Conservation (phyloP, 2,888 invertebrate genomes). For the Hemicrepidius hirtus region DNA sequence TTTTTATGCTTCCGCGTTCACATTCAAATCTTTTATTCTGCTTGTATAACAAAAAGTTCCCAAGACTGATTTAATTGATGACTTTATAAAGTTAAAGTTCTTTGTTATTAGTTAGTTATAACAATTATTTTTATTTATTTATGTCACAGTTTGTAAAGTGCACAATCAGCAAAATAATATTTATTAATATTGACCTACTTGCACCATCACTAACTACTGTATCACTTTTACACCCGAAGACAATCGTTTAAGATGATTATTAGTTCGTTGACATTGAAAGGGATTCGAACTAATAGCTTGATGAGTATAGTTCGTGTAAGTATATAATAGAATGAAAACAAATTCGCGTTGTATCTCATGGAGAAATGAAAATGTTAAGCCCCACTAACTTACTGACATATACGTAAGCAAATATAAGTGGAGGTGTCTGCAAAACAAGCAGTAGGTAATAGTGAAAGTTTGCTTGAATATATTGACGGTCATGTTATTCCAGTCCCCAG, state of each 20-base stretch:
- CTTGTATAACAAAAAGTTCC: too few relatives aligned
- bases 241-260: background rate
- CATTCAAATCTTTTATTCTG: too few relatives aligned
- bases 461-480: background rate
- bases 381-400: conserved; percentile 8
- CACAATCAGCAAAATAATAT: background rate
- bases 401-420: conserved; percentile 23
- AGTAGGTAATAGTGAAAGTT: conserved; percentile 22
- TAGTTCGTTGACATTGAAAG: background rate
- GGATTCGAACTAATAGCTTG: background rate
- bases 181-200: conserved; percentile 5
- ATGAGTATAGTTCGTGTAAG: background rate
- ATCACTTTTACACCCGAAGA: background rate
- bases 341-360: background rate
- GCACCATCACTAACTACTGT: background rate
- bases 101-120: too few relatives aligned
- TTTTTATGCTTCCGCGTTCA: conserved; percentile 24
- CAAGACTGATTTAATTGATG: too few relatives aligned
- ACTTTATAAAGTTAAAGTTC: too few relatives aligned
- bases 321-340: background rate
- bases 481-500: background rate
- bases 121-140: too few relatives aligned
- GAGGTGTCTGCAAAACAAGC: conserved; percentile 8
- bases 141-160: background rate
- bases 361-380: conserved; percentile 18